These are phyloP conservation scores for Parauchenoglanis punctatus DNA, from an alignment of 2,797 vertebrate species.

Conservation along the genomic window DNA sequence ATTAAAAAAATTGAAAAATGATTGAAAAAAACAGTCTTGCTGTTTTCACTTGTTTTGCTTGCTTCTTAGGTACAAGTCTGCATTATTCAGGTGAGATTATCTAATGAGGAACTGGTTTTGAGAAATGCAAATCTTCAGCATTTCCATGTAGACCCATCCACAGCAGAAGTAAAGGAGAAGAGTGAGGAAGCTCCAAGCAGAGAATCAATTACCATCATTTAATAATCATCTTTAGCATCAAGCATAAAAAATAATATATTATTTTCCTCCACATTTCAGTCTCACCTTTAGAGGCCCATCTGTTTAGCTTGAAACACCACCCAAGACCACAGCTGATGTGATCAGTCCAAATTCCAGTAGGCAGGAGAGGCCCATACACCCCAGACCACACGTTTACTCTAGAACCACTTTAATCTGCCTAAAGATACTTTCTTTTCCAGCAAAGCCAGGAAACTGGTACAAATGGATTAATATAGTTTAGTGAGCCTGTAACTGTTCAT, in stretches of 20 bases:
- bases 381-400: constrained; percentile 59
- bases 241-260: neutral
- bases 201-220: neutral
- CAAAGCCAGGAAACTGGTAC: neutral
- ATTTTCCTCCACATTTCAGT: neutral
- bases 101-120: neutral
- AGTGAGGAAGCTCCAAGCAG: neutral
- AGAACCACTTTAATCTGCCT: constrained; percentile 56
- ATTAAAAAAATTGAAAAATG: too few relatives aligned
- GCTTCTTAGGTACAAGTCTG: neutral
- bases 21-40: neutral
- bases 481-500: constrained; percentile 8
- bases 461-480: constrained; percentile 16
- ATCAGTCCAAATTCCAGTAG: neutral
- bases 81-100: neutral
- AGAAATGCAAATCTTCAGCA: neutral
- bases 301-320: neutral
- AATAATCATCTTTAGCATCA: neutral
- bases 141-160: neutral
- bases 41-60: neutral
- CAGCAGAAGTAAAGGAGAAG: neutral
- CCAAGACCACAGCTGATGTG: constrained; percentile 20
- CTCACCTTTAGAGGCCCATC: neutral
- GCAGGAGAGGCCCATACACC: constrained; percentile 16
- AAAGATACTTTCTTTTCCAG: constrained; percentile 15